phyloP scores from a whole-genome alignment of 2,113 vertebrate genomes.

The Stigmatopora argus region DNA sequence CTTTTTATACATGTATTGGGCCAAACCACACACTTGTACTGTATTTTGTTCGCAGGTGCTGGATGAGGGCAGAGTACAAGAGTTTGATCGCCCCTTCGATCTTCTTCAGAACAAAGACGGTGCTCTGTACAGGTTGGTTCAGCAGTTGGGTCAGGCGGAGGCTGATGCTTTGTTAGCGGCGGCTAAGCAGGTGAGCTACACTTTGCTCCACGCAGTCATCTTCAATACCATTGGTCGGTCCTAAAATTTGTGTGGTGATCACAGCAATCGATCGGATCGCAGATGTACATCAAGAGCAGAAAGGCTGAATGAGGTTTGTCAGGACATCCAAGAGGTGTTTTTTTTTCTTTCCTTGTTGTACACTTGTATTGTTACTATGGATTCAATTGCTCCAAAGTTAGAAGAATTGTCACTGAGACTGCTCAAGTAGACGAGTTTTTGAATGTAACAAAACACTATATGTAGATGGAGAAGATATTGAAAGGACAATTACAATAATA shows the following conservation, averaged over 20 bases:
- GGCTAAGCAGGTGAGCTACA: constrained; percentile 18
- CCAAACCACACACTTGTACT: neutral
- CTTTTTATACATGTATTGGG: too few species aligned
- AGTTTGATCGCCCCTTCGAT: constrained; percentile 29
- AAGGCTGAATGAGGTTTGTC: neutral
- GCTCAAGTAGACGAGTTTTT: neutral
- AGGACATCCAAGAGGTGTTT: neutral
- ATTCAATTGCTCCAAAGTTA: neutral
- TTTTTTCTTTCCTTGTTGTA: neutral
- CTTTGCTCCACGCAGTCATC: neutral
- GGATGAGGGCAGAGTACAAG: constrained; percentile 42
- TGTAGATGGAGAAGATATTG: neutral
- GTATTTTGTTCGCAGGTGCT: constrained; percentile 33
- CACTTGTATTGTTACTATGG: neutral
- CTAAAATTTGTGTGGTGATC: neutral
- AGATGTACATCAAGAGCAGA: neutral
- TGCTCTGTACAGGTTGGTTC: constrained; percentile 46
- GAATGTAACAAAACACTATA: neutral
- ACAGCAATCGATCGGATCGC: neutral
- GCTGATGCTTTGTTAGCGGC: constrained; percentile 32
- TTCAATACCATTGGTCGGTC: neutral
- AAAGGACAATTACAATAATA: neutral
- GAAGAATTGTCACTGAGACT: neutral
- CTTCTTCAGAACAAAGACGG: constrained; percentile 49
- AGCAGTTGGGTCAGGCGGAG: constrained; percentile 37